These are phyloP conservation scores for Dromius quadrimaculatus DNA, from an alignment of 2,888 invertebrate genomes.

Conservation along the genomic window DNA sequence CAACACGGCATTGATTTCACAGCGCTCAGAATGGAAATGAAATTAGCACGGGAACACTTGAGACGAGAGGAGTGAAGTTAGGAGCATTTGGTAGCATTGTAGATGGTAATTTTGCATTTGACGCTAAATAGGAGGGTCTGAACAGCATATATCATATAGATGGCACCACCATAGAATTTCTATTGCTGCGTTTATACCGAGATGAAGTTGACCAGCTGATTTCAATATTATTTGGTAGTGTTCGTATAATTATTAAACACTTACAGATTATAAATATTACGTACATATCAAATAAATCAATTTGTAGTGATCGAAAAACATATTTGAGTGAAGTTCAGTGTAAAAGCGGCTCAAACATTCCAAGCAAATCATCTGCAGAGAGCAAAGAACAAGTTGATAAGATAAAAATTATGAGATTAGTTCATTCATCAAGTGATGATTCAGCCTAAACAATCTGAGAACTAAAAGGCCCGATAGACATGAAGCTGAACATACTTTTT, in stretches of 20 bases:
- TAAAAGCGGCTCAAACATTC: background rate
- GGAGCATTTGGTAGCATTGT: background rate
- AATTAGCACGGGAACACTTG: background rate
- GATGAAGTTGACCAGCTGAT: too few relatives aligned
- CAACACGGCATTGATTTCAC: background rate
- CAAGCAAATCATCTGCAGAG: background rate
- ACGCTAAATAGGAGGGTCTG: background rate
- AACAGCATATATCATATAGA: background rate
- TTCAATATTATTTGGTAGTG: too few relatives aligned
- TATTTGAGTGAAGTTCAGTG: too few relatives aligned
- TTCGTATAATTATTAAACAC: too few relatives aligned
- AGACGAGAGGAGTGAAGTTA: background rate
- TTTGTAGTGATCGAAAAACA: too few relatives aligned
- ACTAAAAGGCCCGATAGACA: too few relatives aligned
- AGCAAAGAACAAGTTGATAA: constrained; percentile 9
- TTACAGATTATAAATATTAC: too few relatives aligned
- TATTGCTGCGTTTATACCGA: too few relatives aligned
- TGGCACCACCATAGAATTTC: background rate
- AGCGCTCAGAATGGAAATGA: background rate
- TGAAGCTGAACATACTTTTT: too few relatives aligned
- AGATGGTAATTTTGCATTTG: background rate
- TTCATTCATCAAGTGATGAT: constrained; percentile 40
- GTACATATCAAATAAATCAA: too few relatives aligned
- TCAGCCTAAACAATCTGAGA: too few relatives aligned
- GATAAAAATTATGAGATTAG: constrained; percentile 12